Base-by-base conservation (phyloP, 2,888 invertebrate species). In the Caenorhabditis plicata region DNA sequence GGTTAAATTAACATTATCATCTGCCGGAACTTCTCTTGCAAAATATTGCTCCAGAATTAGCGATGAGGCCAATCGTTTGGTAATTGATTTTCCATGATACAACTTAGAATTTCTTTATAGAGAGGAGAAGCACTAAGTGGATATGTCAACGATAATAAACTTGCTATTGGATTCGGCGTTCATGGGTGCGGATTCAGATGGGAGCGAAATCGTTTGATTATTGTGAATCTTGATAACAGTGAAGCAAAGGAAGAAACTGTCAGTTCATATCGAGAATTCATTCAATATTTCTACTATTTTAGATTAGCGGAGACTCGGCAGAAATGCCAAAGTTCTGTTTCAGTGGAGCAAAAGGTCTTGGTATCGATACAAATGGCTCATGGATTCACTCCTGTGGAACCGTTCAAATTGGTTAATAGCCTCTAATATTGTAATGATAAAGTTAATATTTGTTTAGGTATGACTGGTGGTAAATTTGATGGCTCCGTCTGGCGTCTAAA, bases 131-230 rank as follows among this genome's bases (percentile, higher is more conserved):
- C 68, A 5, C 47, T 57, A 11, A 27, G 54, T 11, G 68, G 54
- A 2, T 38, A 49, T 2, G 46, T 58, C 7, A 11, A n/a, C 20
- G 50, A 42, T 2, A 47, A 61, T 19, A 58, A 64, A 32, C 50
- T 71, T n/a, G 35, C 55, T 26, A 58, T 72, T 42, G 55, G 57
- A 11, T 58, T 57, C 36, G 69, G 67, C 9, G 64, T 66, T 3
- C 57, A 68, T 26, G 72, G 72, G 26, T 72, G 72, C 27, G 72
- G 72, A 23, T 72, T 68, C 63, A 36, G 55, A 27, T 71, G 68
- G 68, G 58, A 71, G 31, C 57, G 41, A 15, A 35, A 43, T n/a
- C 36, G 55, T 27, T 39, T 68, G 40, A 56, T 70, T 50, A 35
- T 52, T 11, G 48, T 64, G 23, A 58, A 72, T 35, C 43, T 71